Base-by-base conservation (phyloP, 1,140 invertebrate genomes). In the Gerris buenoi region DNA sequence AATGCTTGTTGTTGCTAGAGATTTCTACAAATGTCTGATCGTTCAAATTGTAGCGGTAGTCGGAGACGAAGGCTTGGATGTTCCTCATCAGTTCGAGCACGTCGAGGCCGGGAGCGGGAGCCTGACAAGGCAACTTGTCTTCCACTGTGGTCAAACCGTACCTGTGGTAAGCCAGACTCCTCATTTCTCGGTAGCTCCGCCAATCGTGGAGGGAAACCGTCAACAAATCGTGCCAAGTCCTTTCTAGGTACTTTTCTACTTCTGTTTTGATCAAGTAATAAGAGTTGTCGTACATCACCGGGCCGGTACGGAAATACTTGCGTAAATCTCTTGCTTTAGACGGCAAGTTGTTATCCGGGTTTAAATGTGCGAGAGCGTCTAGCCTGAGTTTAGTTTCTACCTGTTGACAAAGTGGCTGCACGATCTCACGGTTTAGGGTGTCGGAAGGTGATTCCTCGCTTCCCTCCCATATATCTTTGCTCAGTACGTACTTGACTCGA, bases 21-120 rank as follows among this genome's bases (percentile, higher is more conserved):
- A 88, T 85, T 80, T 98, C 94, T 64, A 98, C 86, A 77, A 98
- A 98, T 61, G 96, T 88, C 81, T 99, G 97, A 74, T 95, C 95
- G 76, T 98, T 98, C 62, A 99, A 81, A 79, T 98, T 98, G 75
- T 99, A 99, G 15, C 90, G 78, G 78, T 95, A 98, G 69, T 89
- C 89, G 0, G 90, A 86, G 2, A 98, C 95, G 80, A 99, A 99
- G 2, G 93, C 85, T 72, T 96, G 87, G 65, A 99, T 95, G 74
- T 98, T 97, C 60, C 95, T 81, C 90, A 98, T 98, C 60, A 99
- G 96, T 80, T 97, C 92, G 46, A 99, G 78, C 1, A 98, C 91
- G 81, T 99, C 97, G n/a, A 98, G 79, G 57, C 97, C 97, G 83
- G 88, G 95, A 77, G 98, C 95, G 57, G 99, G 80, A 1, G 93